Evolutionary conservation across 2,797 vertebrate genomes (phyloP).

Genomic region (Choloepus didactylus): DNA sequence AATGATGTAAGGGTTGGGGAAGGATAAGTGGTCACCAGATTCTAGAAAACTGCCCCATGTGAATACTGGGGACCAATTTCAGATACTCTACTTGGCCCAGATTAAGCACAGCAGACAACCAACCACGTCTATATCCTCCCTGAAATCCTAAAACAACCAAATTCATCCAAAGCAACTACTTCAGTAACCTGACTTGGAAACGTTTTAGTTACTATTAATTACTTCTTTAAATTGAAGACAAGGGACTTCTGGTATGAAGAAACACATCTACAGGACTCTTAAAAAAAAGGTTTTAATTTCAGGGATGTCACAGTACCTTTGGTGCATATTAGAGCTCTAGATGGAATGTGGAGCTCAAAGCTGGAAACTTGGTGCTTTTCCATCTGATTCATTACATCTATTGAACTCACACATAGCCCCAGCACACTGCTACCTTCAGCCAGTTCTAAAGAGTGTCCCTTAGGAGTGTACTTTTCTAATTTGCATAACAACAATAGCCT

Average conservation of each 20-base stretch:
- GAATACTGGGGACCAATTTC: background rate
- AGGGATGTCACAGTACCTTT: background rate
- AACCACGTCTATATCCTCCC: too few relatives aligned
- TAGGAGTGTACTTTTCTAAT: background rate
- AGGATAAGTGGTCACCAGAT: background rate
- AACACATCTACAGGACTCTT: too few relatives aligned
- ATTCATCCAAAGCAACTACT: background rate
- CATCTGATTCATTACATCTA: background rate
- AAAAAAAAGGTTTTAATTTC: background rate
- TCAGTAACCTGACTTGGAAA: background rate
- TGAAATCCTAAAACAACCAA: background rate
- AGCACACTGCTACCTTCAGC: background rate
- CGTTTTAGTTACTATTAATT: background rate
- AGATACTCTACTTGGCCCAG: accelerated
- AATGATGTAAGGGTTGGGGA: background rate
- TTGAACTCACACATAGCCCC: accelerated
- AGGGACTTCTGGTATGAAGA: background rate
- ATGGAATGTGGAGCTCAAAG: background rate
- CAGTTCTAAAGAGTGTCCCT: background rate
- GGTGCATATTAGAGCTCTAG: background rate
- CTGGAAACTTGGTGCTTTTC: background rate
- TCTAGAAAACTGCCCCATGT: accelerated
- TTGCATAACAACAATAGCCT: background rate
- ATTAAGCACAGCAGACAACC: background rate
- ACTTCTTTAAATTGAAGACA: background rate